Evolutionary conservation across 1,140 invertebrate species (phyloP), one percentile per base, ranked within the genome.

Genomic region (Drosophila gunungcola): DNA sequence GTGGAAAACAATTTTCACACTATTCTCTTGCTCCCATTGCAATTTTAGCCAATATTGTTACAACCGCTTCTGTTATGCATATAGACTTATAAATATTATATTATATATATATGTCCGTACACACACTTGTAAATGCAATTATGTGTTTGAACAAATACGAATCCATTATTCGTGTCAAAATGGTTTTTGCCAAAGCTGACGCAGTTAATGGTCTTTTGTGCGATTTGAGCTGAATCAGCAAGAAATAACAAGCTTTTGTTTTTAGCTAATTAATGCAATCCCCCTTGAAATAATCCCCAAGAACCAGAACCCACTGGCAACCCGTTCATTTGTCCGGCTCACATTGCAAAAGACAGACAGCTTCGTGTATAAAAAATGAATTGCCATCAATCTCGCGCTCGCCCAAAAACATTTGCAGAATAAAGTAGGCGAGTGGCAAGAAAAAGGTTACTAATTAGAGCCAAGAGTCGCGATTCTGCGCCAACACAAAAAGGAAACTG

Each of bases 371-470:
- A 88, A 88, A 88, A 89, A 89, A 88, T 89, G 67, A 61, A 62
- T 52, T 25, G 73, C 84, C 84, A 88, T 88, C 83, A 79, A 88
- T 88, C 83, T 77, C 62, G 84, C 75, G 72, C 38, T 49, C 21
- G 13, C 25, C 54, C 65, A 70, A 63, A 67, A 70, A 74, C 84
- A 88, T 73, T 75, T 42, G 21, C 52, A 64, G 67, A 36, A 78
- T 41, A 36, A n/a, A 52, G 27, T 21, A 29, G 16, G 38, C 32
- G 45, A 29, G 32, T 39, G 43, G 63, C 58, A 48, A 69, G 60
- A 78, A 79, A 88, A 79, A 83, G 84, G 75, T 84, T 83, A 83
- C 84, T 86, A 86, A 86, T 86, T 86, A 86, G 75, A 69, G 64
- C 34, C 73, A 75, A 75, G 39, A 74, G 57, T 74, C 60, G 39